Conservation (phyloP, 2,888 invertebrate genomes). For the Stenodera caucasica region DNA sequence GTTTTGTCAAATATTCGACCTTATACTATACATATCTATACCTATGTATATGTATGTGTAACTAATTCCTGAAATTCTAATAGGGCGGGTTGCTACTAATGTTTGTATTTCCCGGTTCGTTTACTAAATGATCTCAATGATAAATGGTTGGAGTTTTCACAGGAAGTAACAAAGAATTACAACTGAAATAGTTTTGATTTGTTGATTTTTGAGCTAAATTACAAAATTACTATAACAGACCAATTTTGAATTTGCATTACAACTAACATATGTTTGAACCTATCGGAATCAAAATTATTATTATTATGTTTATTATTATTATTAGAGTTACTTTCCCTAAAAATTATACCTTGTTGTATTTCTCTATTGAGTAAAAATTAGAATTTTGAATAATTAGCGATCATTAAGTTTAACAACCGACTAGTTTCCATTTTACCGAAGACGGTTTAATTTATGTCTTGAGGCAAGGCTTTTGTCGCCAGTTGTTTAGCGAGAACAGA, state of each 20-base stretch:
- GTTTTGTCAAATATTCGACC: too few species aligned
- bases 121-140: slow-evolving; percentile 15
- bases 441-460: slow-evolving; percentile 46
- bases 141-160: slow-evolving; percentile 7
- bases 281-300: background rate
- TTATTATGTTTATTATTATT: too few species aligned
- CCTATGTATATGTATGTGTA: too few species aligned
- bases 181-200: background rate
- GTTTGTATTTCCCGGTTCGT: slow-evolving; percentile 12
- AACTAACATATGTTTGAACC: background rate
- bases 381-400: too few species aligned
- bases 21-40: too few species aligned
- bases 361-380: too few species aligned
- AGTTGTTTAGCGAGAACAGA: slow-evolving; percentile 47
- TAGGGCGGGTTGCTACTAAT: slow-evolving; percentile 4
- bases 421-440: slow-evolving; percentile 3
- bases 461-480: slow-evolving; percentile 48
- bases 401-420: too few species aligned
- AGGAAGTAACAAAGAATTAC: background rate
- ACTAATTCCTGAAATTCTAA: slow-evolving; percentile 17
- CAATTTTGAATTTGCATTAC: background rate
- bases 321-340: too few species aligned
- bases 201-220: background rate
- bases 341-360: too few species aligned
- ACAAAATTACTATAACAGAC: background rate